These are phyloP conservation scores for Brachyalestes nurse DNA, from an alignment of 2,797 vertebrate species.

Conservation along the genomic window DNA sequence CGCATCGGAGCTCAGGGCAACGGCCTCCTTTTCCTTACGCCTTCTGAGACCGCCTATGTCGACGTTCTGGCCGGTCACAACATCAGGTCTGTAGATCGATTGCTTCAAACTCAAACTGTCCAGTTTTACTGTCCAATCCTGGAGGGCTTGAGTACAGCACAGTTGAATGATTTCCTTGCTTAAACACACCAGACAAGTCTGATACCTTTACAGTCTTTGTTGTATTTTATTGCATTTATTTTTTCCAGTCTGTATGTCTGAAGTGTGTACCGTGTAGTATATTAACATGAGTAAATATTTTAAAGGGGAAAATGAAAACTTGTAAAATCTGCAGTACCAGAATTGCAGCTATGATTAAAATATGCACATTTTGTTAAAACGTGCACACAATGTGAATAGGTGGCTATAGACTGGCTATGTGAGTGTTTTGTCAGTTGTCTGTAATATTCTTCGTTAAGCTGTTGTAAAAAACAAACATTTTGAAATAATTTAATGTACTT, in stretches of 20 bases:
- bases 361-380: background rate
- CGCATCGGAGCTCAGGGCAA: conserved; percentile 88
- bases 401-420: background rate
- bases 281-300: background rate
- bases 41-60: conserved; percentile 89
- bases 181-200: background rate
- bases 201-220: background rate
- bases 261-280: background rate
- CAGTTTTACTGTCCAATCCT: background rate
- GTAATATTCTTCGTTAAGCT: too few species aligned
- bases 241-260: too few species aligned
- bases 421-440: too few species aligned
- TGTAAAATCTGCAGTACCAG: background rate
- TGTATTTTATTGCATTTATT: background rate
- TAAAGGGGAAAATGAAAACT: background rate
- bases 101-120: background rate
- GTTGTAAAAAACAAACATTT: too few species aligned
- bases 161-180: background rate
- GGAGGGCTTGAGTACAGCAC: background rate
- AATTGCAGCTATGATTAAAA: background rate
- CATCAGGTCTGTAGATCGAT: conserved; percentile 86
- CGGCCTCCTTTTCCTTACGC: conserved; percentile 92
- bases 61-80: conserved; percentile 88
- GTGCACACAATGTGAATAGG: background rate
- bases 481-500: too few species aligned